phyloP scores from a whole-genome alignment of 2,888 invertebrate genomes.

The Lamellibrachia columna region DNA sequence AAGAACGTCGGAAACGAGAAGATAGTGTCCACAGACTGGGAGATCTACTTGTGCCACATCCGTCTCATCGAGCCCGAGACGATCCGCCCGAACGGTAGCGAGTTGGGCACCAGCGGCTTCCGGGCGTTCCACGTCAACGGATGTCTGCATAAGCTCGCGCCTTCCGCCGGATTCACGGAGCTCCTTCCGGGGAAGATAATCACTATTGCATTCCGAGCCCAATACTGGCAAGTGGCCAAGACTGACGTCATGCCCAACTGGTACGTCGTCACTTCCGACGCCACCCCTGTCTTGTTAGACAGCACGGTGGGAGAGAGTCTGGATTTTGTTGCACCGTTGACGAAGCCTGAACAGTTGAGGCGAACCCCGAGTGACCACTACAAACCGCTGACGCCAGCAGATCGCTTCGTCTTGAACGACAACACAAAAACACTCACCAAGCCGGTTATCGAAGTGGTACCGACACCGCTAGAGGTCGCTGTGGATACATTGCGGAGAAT shows the following conservation, averaged over 20 bases:
- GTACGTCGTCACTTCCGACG: slow-evolving; percentile 32
- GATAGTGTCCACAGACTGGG: slow-evolving; percentile 21
- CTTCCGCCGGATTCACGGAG: slow-evolving; percentile 13
- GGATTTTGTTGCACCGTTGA: slow-evolving; percentile 40
- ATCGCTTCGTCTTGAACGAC: slow-evolving; percentile 31
- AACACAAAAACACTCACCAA: not conserved
- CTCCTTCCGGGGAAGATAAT: not conserved
- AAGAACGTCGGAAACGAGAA: slow-evolving; percentile 23
- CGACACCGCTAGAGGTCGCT: not conserved
- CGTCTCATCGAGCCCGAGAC: slow-evolving; percentile 18
- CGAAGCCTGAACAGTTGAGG: slow-evolving; percentile 44
- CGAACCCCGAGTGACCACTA: slow-evolving; percentile 33
- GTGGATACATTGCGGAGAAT: not conserved
- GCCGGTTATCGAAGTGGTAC: not conserved
- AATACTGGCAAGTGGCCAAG: slow-evolving; percentile 33
- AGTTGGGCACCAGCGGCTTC: slow-evolving; percentile 25
- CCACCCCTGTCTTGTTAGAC: not conserved
- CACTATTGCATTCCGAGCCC: slow-evolving; percentile 17
- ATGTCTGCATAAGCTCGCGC: slow-evolving; percentile 24
- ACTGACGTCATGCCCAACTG: slow-evolving; percentile 42
- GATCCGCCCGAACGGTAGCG: slow-evolving; percentile 22
- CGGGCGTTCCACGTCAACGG: slow-evolving; percentile 33
- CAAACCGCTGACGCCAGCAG: slow-evolving; percentile 38
- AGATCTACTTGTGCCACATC: slow-evolving; percentile 31
- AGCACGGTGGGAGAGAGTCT: slow-evolving; percentile 27